phyloP scores from a whole-genome alignment of 2,888 invertebrate species.

The Sinotaia quadrata region DNA sequence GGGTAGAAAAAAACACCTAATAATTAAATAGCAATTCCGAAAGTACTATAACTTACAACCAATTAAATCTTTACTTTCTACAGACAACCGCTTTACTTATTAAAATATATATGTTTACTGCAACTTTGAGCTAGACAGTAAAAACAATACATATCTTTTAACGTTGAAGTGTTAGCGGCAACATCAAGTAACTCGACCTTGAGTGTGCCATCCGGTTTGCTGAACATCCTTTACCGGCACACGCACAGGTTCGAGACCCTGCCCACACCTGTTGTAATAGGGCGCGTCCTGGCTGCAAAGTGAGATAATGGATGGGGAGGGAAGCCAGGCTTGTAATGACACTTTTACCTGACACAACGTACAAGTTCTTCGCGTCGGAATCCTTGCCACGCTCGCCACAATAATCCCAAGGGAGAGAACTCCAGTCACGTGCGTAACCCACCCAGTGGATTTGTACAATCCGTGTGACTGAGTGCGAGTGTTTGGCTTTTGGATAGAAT shows the following conservation, averaged over 20 bases:
- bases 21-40: no score
- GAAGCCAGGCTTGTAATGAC: conserved; percentile 10
- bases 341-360: conserved; percentile 10
- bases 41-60: no score
- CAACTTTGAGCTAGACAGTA: no score
- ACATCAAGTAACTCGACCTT: no score
- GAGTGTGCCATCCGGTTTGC: conserved; percentile 1
- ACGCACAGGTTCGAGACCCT: conserved; percentile 8
- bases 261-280: conserved; percentile 7
- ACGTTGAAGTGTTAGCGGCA: no score
- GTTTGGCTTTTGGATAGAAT: conserved; percentile 7
- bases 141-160: no score
- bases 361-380: background rate
- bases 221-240: background rate
- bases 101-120: no score
- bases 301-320: conserved; percentile 12
- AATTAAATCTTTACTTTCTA: no score
- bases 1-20: no score
- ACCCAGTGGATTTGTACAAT: background rate
- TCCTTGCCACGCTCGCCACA: background rate
- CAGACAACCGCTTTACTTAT: no score
- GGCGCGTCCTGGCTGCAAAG: background rate
- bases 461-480: background rate
- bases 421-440: conserved; percentile 2
- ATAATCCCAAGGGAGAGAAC: conserved; percentile 8